Evolutionary conservation across 2,888 invertebrate species (phyloP).

Genomic region (Drosophila paracracens): DNA sequence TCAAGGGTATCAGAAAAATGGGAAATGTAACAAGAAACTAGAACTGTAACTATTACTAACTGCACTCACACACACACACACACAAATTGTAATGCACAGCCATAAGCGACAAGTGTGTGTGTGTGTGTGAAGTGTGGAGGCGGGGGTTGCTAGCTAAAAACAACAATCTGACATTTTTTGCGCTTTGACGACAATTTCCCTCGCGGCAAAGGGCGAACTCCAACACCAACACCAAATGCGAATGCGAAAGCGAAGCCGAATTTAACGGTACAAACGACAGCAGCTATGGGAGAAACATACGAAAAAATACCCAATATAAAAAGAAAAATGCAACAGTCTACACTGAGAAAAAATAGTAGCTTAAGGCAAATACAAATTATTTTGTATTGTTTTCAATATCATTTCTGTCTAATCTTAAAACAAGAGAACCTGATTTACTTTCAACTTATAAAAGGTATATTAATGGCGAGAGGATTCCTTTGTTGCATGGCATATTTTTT

Average conservation of each 20-base stretch:
- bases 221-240: constrained; percentile 59
- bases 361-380: not conserved
- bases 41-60: constrained; percentile 66
- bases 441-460: too few relatives aligned
- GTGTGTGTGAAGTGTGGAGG: constrained; percentile 7
- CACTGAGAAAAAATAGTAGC: not conserved
- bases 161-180: constrained; percentile 75
- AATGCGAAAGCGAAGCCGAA: constrained; percentile 49
- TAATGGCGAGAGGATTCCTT: too few relatives aligned
- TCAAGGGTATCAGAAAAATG: constrained; percentile 19
- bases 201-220: constrained; percentile 54
- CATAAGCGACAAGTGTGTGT: constrained; percentile 45
- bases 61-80: constrained; percentile 25
- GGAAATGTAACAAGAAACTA: constrained; percentile 46
- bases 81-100: constrained; percentile 34
- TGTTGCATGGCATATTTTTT: not conserved
- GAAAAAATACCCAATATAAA: constrained; percentile 5
- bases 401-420: not conserved
- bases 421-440: not conserved
- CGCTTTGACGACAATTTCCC: constrained; percentile 79
- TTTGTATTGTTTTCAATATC: not conserved
- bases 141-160: constrained; percentile 52
- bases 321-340: constrained; percentile 24
- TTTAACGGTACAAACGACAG: constrained; percentile 64
- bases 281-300: constrained; percentile 24